phyloP scores from a whole-genome alignment of 2,113 vertebrate species.

The Tragelaphus strepsiceros region DNA sequence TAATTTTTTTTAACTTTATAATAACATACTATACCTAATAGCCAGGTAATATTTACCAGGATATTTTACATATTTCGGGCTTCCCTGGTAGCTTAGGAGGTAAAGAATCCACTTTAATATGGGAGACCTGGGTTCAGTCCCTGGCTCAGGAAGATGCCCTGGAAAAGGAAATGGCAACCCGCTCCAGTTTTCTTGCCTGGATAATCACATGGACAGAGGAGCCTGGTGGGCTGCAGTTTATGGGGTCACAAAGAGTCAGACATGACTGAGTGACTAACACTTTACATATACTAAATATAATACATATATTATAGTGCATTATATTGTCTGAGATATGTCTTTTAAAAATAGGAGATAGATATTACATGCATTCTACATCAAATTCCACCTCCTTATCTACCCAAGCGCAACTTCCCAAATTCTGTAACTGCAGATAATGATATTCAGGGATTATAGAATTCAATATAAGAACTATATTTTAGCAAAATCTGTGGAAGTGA shows the following conservation, averaged over 20 bases:
- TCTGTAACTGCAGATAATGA: background rate
- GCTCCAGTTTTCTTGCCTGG: background rate
- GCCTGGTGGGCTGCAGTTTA: background rate
- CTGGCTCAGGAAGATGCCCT: background rate
- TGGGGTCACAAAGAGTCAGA: background rate
- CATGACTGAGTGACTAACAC: background rate
- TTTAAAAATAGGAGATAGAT: background rate
- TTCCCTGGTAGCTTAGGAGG: background rate
- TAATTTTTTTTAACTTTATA: background rate
- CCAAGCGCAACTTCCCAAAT: background rate
- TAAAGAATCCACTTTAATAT: background rate
- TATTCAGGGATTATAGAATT: background rate
- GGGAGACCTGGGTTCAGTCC: background rate
- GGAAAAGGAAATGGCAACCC: background rate
- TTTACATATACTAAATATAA: background rate
- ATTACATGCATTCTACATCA: background rate
- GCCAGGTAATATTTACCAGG: background rate
- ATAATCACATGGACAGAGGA: background rate
- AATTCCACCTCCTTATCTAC: background rate
- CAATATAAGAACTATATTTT: background rate
- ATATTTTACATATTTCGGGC: background rate
- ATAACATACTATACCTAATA: background rate
- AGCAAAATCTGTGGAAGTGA: background rate
- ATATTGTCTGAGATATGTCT: background rate
- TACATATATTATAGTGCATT: background rate